phyloP scores from a whole-genome alignment of 2,888 invertebrate species.

The Leucophenga maculata region DNA sequence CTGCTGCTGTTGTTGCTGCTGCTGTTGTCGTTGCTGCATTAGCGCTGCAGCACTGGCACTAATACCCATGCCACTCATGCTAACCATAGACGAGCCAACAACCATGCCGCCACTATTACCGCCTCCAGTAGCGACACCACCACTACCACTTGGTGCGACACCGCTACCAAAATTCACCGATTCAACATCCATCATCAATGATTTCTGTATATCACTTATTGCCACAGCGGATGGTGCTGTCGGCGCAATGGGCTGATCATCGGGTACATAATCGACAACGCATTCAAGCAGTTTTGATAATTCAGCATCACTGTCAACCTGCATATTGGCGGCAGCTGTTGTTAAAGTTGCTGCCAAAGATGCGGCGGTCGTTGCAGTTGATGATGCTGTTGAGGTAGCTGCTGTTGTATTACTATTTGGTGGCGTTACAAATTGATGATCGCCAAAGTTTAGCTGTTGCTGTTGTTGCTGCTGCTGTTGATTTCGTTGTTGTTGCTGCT shows the following conservation, averaged over 20 bases:
- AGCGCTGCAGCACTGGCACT: constrained; percentile 36
- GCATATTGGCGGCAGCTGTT: constrained; percentile 43
- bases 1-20: constrained; percentile 53
- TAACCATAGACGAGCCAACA: constrained; percentile 40
- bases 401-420: constrained; percentile 56
- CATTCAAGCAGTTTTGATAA: constrained; percentile 89
- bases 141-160: constrained; percentile 20
- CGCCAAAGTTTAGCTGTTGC: constrained; percentile 42
- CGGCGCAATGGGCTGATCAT: constrained; percentile 69
- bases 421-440: constrained; percentile 48
- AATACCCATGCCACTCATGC: constrained; percentile 4
- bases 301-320: constrained; percentile 76
- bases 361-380: constrained; percentile 66
- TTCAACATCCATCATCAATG: constrained; percentile 91
- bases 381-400: constrained; percentile 71
- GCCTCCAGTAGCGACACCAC: constrained; percentile 22
- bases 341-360: constrained; percentile 56
- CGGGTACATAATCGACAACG: constrained; percentile 86
- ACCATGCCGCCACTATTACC: constrained; percentile 35
- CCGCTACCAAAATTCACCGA: constrained; percentile 67
- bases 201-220: constrained; percentile 91
- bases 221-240: constrained; percentile 73
- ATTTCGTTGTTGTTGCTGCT: constrained; percentile 57
- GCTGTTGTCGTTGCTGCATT: constrained; percentile 46
- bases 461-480: constrained; percentile 50